Evolutionary conservation across 2,113 vertebrate genomes (phyloP).

Genomic region (Myiopsitta monachus): DNA sequence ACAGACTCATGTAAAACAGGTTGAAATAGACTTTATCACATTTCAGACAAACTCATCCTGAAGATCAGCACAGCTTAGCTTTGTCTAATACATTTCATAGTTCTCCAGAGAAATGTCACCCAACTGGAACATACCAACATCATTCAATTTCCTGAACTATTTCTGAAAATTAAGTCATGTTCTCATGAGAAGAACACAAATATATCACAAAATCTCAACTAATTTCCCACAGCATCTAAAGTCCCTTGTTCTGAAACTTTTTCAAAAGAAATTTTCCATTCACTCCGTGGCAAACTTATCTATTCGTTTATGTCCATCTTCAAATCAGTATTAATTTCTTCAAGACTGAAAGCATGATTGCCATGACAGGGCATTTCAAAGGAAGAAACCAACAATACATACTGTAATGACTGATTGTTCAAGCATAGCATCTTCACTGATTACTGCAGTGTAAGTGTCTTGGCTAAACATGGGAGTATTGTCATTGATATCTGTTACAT

Average conservation of each 20-base stretch:
- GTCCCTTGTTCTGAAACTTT: background rate
- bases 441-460: slow-evolving; percentile 85
- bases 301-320: background rate
- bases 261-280: background rate
- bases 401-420: slow-evolving; percentile 87
- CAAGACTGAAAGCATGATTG: background rate
- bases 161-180: background rate
- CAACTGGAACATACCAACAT: background rate
- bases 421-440: slow-evolving; percentile 88
- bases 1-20: slow-evolving; percentile 13
- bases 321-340: background rate
- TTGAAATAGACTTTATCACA: background rate
- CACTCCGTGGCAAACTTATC: background rate
- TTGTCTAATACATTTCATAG: slow-evolving; percentile 9
- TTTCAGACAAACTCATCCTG: background rate
- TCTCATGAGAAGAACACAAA: background rate
- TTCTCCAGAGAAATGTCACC: slow-evolving; percentile 24
- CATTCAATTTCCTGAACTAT: background rate
- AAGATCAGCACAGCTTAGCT: background rate
- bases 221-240: background rate
- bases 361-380: background rate
- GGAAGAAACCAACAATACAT: background rate
- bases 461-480: slow-evolving; percentile 91
- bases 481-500: slow-evolving; percentile 94
- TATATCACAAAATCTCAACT: background rate